These are phyloP conservation scores for Felis chaus DNA, from an alignment of 2,113 vertebrate genomes.

Conservation along the genomic window DNA sequence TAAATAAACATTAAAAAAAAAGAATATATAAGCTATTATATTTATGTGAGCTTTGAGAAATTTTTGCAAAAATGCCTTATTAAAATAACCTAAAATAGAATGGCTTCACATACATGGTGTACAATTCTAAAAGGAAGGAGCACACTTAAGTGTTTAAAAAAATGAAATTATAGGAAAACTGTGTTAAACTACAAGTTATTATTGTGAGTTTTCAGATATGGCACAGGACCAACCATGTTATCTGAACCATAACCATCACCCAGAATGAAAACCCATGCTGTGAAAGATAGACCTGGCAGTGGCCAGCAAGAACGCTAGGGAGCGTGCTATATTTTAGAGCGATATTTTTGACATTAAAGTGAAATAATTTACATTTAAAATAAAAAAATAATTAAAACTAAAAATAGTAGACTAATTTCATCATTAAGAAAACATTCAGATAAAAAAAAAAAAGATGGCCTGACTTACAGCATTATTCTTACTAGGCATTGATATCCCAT, in stretches of 20 bases:
- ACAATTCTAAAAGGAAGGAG: not conserved
- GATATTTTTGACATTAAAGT: not conserved
- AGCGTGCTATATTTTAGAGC: not conserved
- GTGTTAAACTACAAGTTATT: not conserved
- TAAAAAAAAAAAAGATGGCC: not conserved
- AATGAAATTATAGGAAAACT: not conserved
- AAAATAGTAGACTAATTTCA: not conserved
- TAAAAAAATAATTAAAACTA: not conserved
- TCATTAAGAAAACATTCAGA: not conserved
- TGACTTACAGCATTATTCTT: not conserved
- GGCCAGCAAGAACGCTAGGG: not conserved
- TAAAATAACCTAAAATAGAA: slow-evolving; percentile 29
- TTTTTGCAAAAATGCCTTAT: not conserved
- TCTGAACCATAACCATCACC: not conserved
- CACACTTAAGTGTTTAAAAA: not conserved
- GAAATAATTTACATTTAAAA: not conserved
- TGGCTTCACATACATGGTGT: not conserved
- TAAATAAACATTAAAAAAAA: not conserved
- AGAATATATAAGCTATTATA: not conserved
- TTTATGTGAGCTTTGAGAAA: not conserved
- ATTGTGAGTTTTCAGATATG: not conserved
- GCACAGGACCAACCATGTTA: not conserved
- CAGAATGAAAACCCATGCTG: not conserved
- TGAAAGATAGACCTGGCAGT: not conserved
- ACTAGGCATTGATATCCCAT: not conserved